These are phyloP conservation scores for Picus viridis DNA, from an alignment of 2,797 vertebrate genomes.

Conservation along the genomic window DNA sequence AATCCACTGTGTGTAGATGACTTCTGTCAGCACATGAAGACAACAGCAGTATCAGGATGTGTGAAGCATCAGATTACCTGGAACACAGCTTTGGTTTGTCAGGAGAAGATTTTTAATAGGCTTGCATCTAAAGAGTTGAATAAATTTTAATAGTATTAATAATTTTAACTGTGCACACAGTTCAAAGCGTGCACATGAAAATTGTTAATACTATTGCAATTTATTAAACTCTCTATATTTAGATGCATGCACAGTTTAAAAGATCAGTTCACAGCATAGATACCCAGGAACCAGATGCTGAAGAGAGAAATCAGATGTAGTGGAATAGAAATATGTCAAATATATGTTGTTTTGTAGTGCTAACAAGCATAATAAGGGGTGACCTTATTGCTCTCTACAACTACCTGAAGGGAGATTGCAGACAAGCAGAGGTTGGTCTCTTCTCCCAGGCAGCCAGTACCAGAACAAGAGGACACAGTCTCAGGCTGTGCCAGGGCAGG, in stretches of 20 bases:
- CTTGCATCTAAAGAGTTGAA: conserved; percentile 3
- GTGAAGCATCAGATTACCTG: not conserved
- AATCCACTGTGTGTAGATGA: conserved; percentile 20
- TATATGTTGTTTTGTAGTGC: conserved; percentile 7
- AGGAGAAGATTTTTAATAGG: conserved; percentile 14
- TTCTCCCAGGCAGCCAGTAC: too few species aligned
- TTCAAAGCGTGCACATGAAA: not conserved
- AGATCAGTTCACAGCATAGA: conserved; percentile 24
- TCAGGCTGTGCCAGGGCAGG: too few species aligned
- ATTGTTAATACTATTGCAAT: conserved; percentile 43
- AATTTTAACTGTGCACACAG: not conserved
- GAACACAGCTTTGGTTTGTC: not conserved
- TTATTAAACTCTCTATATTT: conserved; percentile 22
- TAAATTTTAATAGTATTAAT: conserved; percentile 49
- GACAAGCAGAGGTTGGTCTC: too few species aligned
- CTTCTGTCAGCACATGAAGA: not conserved
- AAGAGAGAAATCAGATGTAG: conserved; percentile 2
- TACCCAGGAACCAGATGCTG: conserved; percentile 23
- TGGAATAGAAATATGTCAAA: not conserved
- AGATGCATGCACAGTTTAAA: not conserved
- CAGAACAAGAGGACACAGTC: too few species aligned
- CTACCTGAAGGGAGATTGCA: too few species aligned
- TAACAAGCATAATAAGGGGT: not conserved
- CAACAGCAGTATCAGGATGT: conserved; percentile 11
- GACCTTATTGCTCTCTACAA: too few species aligned